These are phyloP conservation scores for Diprion similis DNA, from an alignment of 1,140 invertebrate genomes.

Conservation along the genomic window DNA sequence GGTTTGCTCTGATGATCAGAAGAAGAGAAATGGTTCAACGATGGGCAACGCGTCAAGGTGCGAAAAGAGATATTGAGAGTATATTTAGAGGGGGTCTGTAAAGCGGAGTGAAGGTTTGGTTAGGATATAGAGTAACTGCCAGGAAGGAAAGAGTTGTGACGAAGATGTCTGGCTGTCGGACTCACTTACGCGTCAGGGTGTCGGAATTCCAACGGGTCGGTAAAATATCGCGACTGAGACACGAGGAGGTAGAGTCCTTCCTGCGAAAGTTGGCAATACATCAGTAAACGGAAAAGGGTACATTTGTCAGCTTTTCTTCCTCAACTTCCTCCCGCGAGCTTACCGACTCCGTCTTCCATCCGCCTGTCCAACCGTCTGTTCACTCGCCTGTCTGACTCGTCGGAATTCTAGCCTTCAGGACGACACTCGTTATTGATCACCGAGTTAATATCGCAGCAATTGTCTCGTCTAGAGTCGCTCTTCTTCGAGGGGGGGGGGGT, in stretches of 20 bases:
- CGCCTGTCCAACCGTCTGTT: no score
- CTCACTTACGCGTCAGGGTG: not conserved
- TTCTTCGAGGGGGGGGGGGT: not conserved
- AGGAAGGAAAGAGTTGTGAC: not conserved
- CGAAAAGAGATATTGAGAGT: no score
- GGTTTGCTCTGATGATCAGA: not conserved
- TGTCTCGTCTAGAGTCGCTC: not conserved
- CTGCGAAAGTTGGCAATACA: not conserved
- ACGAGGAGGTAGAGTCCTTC: not conserved
- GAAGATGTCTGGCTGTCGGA: not conserved
- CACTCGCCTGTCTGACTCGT: no score
- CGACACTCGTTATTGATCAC: not conserved
- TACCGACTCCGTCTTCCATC: not conserved
- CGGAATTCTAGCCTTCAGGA: not conserved
- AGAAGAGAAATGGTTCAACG: not conserved
- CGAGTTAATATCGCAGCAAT: constrained; percentile 5
- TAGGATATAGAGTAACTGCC: no score
- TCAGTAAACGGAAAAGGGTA: not conserved
- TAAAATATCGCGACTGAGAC: not conserved
- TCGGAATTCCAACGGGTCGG: not conserved
- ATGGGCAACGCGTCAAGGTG: no score
- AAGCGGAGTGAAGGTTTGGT: no score
- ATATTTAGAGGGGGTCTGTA: no score
- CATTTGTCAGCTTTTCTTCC: not conserved
- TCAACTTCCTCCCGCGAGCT: not conserved